Base-by-base conservation (phyloP, 2,113 vertebrate species). In the Psilopsiagon aymara region DNA sequence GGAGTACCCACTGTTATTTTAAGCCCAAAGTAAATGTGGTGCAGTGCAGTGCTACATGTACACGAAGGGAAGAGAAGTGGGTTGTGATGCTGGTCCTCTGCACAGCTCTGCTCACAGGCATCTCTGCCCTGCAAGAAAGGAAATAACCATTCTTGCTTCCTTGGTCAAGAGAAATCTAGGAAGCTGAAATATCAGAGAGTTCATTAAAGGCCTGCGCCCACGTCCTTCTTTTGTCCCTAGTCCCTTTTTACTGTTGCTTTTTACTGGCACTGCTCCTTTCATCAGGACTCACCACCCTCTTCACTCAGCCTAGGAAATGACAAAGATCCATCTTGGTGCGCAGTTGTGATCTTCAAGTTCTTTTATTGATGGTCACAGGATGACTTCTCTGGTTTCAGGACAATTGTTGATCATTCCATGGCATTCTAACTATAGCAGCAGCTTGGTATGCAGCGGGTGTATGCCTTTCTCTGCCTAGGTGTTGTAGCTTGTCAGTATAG, bases 71-170 rank as follows among this genome's bases (percentile, higher is more conserved):
- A 63, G 29, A 7, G 0, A 46, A 69, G 47, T 3, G 19, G 11
- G 41, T 60, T 82, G 57, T 2, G 10, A 51, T 6, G 29, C 25
- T 37, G 15, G 46, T 29, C 33, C 60, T 7, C 1, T 23, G 44
- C 46, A n/a, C 13, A 57, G 5, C 60, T 28, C 33, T 1, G 1
- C 35, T 67, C 14, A 9, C 1, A 8, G 44, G 39, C 35, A 19
- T 33, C 21, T 66, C 31, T 53, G 19, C 51, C 31, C 29, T 33
- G 29, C 6, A 39, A 37, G 23, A 53, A 70, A 67, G 16, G 41
- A 1, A 2, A 46, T 2, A 2, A 51, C 39, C 3, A 1, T 31
- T 53, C 35, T 39, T 4, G 2, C 27, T 25, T 27, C 60, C 33
- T 43, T n/a, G 33, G 11, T 33, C 31, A 47, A 33, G 49, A 44